phyloP scores from a whole-genome alignment of 2,888 invertebrate genomes.

The Chloroclystis v-ata region DNA sequence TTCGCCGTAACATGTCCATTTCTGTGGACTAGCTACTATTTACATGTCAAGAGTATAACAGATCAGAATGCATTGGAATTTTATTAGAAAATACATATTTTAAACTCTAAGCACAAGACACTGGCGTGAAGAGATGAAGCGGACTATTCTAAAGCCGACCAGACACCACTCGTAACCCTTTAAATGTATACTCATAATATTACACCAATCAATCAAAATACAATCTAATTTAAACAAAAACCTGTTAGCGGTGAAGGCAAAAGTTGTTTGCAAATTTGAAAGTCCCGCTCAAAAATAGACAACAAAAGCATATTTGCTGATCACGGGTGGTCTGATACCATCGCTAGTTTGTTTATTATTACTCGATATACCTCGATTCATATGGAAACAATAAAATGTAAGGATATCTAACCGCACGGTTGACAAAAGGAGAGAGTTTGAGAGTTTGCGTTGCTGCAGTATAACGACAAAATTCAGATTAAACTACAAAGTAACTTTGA shows the following conservation, averaged over 20 bases:
- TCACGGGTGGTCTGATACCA: constrained; percentile 19
- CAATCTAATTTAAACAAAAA: no score
- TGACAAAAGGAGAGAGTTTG: constrained; percentile 51
- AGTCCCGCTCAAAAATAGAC: constrained; percentile 7
- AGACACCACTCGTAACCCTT: no score
- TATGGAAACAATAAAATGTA: constrained; percentile 55
- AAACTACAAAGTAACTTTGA: neutral
- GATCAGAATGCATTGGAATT: no score
- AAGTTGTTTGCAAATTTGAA: constrained; percentile 6
- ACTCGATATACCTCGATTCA: constrained; percentile 33
- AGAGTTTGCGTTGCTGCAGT: constrained; percentile 2
- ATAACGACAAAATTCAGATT: constrained; percentile 6
- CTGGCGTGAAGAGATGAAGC: no score
- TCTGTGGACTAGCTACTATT: no score
- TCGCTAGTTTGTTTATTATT: constrained; percentile 20
- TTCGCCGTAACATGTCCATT: no score
- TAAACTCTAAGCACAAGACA: no score
- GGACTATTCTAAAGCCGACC: no score
- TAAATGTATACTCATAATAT: no score
- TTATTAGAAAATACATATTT: no score
- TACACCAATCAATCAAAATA: neutral
- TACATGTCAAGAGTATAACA: no score
- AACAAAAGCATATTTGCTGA: constrained; percentile 9
- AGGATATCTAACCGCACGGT: constrained; percentile 41
- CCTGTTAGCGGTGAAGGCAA: no score